A percentile compares a stretch with the other conserved stretches of the same genome.
phyloP scores from a whole-genome alignment of 2,888 invertebrate genomes.

The Oeneis ivallda region DNA sequence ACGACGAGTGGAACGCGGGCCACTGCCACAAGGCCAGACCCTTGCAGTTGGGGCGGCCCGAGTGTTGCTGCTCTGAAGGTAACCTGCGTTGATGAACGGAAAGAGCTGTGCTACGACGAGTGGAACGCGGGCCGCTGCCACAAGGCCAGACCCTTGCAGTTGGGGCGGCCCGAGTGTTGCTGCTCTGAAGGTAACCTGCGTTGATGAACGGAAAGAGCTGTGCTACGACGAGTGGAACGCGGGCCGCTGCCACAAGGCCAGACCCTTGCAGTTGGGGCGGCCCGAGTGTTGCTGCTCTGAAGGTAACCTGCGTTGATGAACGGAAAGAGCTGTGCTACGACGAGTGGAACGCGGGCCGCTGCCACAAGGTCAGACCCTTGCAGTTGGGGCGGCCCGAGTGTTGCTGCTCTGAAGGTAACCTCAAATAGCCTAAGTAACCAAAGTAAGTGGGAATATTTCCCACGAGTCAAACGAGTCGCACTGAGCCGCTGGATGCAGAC shows the following conservation, averaged over 20 bases:
- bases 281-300: conserved; percentile 75
- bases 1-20: conserved; percentile 78
- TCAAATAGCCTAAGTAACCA: background rate
- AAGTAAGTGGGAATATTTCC: background rate
- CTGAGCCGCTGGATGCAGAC: too few relatives aligned
- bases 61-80: conserved; percentile 77
- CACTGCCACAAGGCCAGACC: conserved; percentile 69
- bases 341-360: conserved; percentile 65
- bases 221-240: conserved; percentile 84
- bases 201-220: conserved; percentile 88
- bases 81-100: conserved; percentile 88
- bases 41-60: conserved; percentile 62
- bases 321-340: conserved; percentile 90
- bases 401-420: conserved; percentile 67
- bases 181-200: conserved; percentile 83
- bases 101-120: conserved; percentile 87
- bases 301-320: conserved; percentile 87
- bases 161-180: conserved; percentile 68
- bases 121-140: conserved; percentile 69
- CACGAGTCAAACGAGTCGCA: too few relatives aligned
- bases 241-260: conserved; percentile 67
- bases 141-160: conserved; percentile 62
- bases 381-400: conserved; percentile 67
- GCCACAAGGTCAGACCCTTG: conserved; percentile 66
- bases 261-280: conserved; percentile 63